Evolutionary conservation across 2,888 invertebrate genomes (phyloP), one percentile per base, ranked within the genome.

Genomic region (Melinaea marsaeus): DNA sequence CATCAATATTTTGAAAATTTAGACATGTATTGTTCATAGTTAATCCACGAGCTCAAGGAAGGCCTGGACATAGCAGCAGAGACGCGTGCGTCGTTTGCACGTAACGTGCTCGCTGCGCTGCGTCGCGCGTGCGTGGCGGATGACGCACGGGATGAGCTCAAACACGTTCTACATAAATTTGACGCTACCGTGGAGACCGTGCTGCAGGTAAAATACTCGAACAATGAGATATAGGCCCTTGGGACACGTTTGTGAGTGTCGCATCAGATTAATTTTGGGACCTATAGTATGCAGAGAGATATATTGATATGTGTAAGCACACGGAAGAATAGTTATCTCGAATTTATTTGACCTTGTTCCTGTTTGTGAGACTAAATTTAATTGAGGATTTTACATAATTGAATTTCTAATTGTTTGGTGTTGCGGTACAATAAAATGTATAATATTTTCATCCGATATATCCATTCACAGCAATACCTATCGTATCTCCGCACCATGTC

Each of bases 11-110:
- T 22, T 37, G 5, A 37, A 37, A 37, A 37, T 4, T 37, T 37
- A 7, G 4, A 4, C 7, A 37, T 37, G 4, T 37, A 37, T 37
- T 37, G 37, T 37, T 37, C n/a, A 0, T 86, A 94, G 93, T 82
- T 97, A 58, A 96, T 97, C 90, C 94, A 95, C 77, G 98, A 99
- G 85, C 92, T 98, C 69, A 95, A 97, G 67, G 98, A 98, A 76
- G 97, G 97, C 0, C 86, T 99, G 61, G 94, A 94, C 74, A 94
- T 97, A 57, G 96, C 98, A 13, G 94, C 96, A 51, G 92, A 94
- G 63, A 95, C 97, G 85, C 94, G 97, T 13, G 93, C 95, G 74
- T 93, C 95, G 75, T 97, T 94, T 81, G 91, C 93, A 56, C 90
- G 92, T 2, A 93, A 95, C 81, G 92, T 94, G 61, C 88, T 88